phyloP scores from a whole-genome alignment of 2,113 vertebrate species.

The Pipra filicauda region DNA sequence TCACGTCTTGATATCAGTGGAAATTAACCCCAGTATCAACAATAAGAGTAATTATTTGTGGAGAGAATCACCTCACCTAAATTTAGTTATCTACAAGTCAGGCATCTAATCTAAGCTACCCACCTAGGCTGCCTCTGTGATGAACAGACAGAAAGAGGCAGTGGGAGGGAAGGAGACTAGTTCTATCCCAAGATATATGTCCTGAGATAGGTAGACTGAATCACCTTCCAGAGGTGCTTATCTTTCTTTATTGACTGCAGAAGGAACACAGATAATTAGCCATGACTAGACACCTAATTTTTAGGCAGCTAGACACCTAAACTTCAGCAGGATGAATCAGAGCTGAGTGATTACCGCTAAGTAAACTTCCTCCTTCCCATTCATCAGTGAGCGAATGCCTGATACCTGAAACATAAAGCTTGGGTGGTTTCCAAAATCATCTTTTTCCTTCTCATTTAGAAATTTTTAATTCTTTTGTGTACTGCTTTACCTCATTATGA shows the following conservation, averaged over 20 bases:
- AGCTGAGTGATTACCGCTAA: background rate
- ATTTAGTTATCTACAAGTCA: conserved; percentile 9
- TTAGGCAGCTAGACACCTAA: conserved; percentile 14
- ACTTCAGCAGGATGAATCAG: conserved; percentile 9
- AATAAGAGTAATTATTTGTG: background rate
- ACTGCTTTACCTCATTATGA: background rate
- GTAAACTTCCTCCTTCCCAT: conserved; percentile 22
- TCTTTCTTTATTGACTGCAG: conserved; percentile 11
- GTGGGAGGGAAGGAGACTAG: accelerated
- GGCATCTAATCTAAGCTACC: conserved; percentile 29
- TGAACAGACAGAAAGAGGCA: background rate
- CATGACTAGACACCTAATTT: conserved; percentile 36
- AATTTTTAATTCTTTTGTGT: background rate
- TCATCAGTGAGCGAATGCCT: background rate
- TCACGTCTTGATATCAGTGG: background rate
- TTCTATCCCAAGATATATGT: conserved; percentile 10
- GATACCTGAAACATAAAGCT: background rate
- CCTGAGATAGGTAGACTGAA: conserved; percentile 23
- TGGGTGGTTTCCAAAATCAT: background rate
- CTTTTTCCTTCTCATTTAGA: background rate
- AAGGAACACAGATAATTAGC: conserved; percentile 27
- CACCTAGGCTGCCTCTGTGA: background rate
- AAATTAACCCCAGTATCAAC: conserved; percentile 7
- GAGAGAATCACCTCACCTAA: conserved; percentile 1
- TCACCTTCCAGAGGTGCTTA: background rate